Base-by-base conservation (phyloP, 2,113 vertebrate species). In the Arizona elegans region DNA sequence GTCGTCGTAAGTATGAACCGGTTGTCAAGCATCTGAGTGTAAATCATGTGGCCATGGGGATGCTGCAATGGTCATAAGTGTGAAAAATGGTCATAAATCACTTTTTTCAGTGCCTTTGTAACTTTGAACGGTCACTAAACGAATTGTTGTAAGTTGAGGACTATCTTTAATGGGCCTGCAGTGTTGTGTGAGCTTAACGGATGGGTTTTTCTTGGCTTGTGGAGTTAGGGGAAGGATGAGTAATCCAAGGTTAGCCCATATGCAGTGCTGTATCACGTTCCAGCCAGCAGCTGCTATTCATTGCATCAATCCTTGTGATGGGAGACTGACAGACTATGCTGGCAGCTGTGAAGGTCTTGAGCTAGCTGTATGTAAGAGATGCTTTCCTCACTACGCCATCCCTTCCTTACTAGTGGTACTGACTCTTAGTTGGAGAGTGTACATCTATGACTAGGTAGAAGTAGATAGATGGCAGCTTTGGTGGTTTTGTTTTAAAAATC, bases 201-300 rank as follows among this genome's bases (percentile, higher is more conserved):
- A 7, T 81, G 53, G 17, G 17, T 23, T 85, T 55, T 89, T 4
- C 52, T 81, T 92, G 88, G 38, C 26, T 23, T 19, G 15, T 47
- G 24, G 24, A 53, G 24, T 0, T 55, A 15, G 24, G 6, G n/a
- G 15, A 55, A 55, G 26, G 85, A 50, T 8, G 23, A 38, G 8
- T 9, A 91, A 17, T 89, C 26, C 87, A 92, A 58, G 65, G 65
- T 50, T 24, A 11, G 2, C 91, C 19, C 29, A 17, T 43, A 86
- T 85, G 65, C 10, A 3, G 17, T 29, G n/a, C 65, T 12, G 11
- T 70, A 47, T 33, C 33, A 38, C 54, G 12, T 26, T 92, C 62
- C 65, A 89, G 53, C 86, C 47, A 0, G 0, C 52, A 59, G 85
- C 2, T 21, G 52, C 0, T 88, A 93, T 29, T 12, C 0, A 90